A percentile compares a stretch with the other conserved stretches of the same genome.
Conservation (phyloP, 1,140 invertebrate genomes). For the Drosophila leontia region DNA sequence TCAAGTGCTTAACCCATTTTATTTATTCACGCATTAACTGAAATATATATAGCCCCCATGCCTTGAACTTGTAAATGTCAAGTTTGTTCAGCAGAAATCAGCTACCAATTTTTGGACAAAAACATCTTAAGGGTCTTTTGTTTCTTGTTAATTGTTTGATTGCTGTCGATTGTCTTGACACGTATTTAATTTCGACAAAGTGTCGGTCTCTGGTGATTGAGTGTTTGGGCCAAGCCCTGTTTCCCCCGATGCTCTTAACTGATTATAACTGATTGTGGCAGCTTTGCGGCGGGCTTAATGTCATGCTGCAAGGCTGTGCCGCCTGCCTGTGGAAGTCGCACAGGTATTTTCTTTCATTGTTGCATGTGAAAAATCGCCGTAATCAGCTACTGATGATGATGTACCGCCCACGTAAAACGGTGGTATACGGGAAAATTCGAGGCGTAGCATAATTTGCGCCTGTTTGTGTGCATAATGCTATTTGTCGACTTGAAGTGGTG, state of each 20-base stretch:
- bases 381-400: constrained; percentile 32
- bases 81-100: constrained; percentile 4
- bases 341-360: constrained; percentile 66
- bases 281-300: constrained; percentile 55
- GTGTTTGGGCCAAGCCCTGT: constrained; percentile 27
- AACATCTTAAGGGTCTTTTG: constrained; percentile 6
- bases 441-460: constrained; percentile 49
- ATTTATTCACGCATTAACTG: background rate
- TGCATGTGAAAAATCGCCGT: constrained; percentile 61
- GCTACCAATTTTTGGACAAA: constrained; percentile 1
- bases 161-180: constrained; percentile 48
- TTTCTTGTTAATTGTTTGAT: constrained; percentile 36
- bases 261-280: constrained; percentile 58
- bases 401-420: constrained; percentile 39
- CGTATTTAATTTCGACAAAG: constrained; percentile 39
- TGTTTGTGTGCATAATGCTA: constrained; percentile 47
- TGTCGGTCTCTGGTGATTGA: constrained; percentile 28
- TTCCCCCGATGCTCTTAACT: constrained; percentile 33
- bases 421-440: constrained; percentile 25
- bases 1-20: background rate
- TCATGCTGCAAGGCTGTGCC: constrained; percentile 68
- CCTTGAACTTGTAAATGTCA: constrained; percentile 1
- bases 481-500: constrained; percentile 29
- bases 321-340: constrained; percentile 30
- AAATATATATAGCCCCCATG: background rate